Conservation (phyloP, 2,888 invertebrate genomes). For the Phengaris alcon region DNA sequence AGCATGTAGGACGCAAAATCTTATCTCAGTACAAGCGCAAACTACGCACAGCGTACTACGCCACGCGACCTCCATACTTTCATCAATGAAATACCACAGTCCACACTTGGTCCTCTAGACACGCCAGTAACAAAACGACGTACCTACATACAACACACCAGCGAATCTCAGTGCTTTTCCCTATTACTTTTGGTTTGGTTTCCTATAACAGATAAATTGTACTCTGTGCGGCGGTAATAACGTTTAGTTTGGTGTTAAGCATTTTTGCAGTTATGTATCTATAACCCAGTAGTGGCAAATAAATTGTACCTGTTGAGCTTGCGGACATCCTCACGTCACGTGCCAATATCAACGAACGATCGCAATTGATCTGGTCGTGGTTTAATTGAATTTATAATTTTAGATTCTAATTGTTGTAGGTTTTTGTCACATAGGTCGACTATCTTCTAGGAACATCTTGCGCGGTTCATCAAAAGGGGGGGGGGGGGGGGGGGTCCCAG, state of each 20-base stretch:
- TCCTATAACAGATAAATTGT: constrained; percentile 7
- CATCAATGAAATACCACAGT: constrained; percentile 40
- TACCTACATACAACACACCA: not conserved
- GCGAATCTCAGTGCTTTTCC: constrained; percentile 3
- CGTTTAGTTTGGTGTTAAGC: not conserved
- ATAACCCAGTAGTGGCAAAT: not conserved
- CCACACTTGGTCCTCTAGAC: constrained; percentile 10
- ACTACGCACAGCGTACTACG: constrained; percentile 39
- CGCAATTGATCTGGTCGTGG: too few relatives aligned
- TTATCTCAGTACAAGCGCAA: constrained; percentile 27
- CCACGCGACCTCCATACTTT: constrained; percentile 38
- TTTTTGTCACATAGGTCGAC: too few relatives aligned
- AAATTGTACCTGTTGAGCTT: too few relatives aligned
- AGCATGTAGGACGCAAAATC: not conserved
- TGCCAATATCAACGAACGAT: constrained; percentile 39
- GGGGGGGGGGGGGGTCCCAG: too few relatives aligned
- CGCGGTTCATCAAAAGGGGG: too few relatives aligned
- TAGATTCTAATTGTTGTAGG: too few relatives aligned
- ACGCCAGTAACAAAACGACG: constrained; percentile 21
- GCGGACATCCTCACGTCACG: constrained; percentile 36
- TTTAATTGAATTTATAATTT: too few relatives aligned
- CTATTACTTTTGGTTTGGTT: not conserved
- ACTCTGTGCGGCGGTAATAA: not conserved
- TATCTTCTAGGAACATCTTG: too few relatives aligned
- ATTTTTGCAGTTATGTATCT: constrained; percentile 25